Base-by-base conservation (phyloP, 2,113 vertebrate species). In the Dipodomys ordii region DNA sequence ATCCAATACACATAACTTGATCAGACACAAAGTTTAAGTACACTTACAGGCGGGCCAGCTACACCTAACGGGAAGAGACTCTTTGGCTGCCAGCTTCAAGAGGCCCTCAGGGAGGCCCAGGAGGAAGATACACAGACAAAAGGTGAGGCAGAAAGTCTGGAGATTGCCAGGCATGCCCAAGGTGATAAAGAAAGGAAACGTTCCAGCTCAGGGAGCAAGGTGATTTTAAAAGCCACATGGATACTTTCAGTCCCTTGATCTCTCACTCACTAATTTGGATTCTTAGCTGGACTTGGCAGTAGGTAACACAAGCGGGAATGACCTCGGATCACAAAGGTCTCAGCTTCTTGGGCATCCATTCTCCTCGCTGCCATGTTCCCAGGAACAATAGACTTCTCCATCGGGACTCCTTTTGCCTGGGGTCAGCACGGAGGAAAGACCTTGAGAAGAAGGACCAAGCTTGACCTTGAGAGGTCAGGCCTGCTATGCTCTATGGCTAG, bases 11-110 rank as follows among this genome's bases (percentile, higher is more conserved):
- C 98, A 98, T 98, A 98, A 98, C 98, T 98, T 98, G 98, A 98
- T 98, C 98, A 98, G 98, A 98, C 98, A 89, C 98, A 98, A 98
- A 98, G 98, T 98, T 98, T 98, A 98, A 98, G 98, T 98, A 98
- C 98, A 98, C 98, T 98, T 98, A 97, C 98, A 88, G 97, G 96
- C 96, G 13, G 97, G 97, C 98, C 98, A 97, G 95, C 97, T 97
- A 97, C 96, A 89, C 97, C 96, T 94, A 79, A 79, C 32, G 7
- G 96, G 97, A 97, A 97, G 97, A 77, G 97, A 97, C 97, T 97
- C 96, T 95, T 96, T 84, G 97, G 95, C 97, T 12, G 94, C 92
- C 97, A 96, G 62, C 84, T 94, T 97, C 97, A 97, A 96, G 97
- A 97, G 97, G 96, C 97, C 98, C 97, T 94, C 80, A 94, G 98